These are phyloP conservation scores for Prionace glauca DNA, from an alignment of 2,797 vertebrate species.

Conservation along the genomic window DNA sequence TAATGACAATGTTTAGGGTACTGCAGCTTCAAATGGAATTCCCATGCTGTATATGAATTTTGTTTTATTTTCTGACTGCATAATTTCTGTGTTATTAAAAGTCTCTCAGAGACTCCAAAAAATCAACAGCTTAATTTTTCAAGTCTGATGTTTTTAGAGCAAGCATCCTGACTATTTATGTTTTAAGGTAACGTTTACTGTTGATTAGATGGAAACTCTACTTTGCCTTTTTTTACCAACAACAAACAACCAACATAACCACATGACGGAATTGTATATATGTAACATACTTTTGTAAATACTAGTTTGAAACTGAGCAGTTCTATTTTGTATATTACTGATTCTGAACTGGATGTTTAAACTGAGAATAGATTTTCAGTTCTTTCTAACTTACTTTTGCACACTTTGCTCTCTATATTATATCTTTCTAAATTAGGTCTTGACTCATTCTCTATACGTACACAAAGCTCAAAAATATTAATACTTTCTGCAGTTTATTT, in stretches of 20 bases:
- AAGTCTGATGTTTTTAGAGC: neutral
- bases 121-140: neutral
- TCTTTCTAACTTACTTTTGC: constrained; percentile 5
- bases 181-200: neutral
- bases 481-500: neutral
- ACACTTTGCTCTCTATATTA: constrained; percentile 8
- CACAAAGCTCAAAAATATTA: neutral
- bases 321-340: constrained; percentile 76
- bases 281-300: constrained; percentile 56
- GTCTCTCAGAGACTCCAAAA: neutral
- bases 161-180: neutral
- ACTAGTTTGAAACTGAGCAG: constrained; percentile 72
- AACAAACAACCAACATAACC: neutral
- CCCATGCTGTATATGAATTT: neutral
- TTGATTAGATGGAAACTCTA: neutral
- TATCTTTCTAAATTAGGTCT: neutral
- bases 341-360: constrained; percentile 73
- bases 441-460: neutral
- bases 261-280: constrained; percentile 10
- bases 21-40: constrained; percentile 24
- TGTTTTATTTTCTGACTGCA: neutral
- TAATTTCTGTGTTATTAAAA: neutral
- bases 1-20: constrained; percentile 21
- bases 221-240: constrained; percentile 11
- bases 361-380: constrained; percentile 64